Conservation (phyloP, 2,113 vertebrate genomes). For the Paradoxurus hermaphroditus region DNA sequence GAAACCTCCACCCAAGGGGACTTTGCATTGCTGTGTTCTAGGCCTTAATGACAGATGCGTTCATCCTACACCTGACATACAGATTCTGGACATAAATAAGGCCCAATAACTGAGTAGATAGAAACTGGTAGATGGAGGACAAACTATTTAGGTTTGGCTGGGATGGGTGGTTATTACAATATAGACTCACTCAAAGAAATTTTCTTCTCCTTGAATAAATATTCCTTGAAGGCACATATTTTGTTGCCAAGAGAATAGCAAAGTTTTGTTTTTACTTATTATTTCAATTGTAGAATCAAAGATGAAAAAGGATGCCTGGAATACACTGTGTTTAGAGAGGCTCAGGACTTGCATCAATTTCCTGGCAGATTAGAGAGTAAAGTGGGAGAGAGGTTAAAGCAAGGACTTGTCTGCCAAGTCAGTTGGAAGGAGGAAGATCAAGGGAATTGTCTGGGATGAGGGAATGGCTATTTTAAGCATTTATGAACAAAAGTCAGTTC, state of each 20-base stretch:
- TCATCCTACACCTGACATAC: background rate
- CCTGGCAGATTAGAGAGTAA: constrained; percentile 56
- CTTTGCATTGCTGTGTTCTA: background rate
- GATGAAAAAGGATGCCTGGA: constrained; percentile 44
- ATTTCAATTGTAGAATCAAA: constrained; percentile 61
- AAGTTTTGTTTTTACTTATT: constrained; percentile 49
- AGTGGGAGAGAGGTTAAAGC: constrained; percentile 54
- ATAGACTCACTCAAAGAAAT: constrained; percentile 18
- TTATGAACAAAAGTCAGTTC: constrained; percentile 38
- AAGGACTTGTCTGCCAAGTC: constrained; percentile 63
- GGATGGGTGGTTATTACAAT: background rate
- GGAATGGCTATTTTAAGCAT: constrained; percentile 65
- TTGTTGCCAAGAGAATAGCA: constrained; percentile 32
- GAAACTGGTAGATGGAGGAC: background rate
- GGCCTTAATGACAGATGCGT: background rate
- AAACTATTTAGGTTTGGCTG: constrained; percentile 24
- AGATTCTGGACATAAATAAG: background rate
- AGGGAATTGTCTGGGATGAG: constrained; percentile 47
- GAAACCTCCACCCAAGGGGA: background rate
- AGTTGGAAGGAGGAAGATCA: constrained; percentile 43
- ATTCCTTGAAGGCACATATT: constrained; percentile 13
- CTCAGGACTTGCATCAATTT: constrained; percentile 43
- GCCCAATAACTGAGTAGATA: background rate
- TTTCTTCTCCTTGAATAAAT: constrained; percentile 30
- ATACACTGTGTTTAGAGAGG: constrained; percentile 2